Conservation (phyloP, 2,888 invertebrate species). For the Xylocampa areola region DNA sequence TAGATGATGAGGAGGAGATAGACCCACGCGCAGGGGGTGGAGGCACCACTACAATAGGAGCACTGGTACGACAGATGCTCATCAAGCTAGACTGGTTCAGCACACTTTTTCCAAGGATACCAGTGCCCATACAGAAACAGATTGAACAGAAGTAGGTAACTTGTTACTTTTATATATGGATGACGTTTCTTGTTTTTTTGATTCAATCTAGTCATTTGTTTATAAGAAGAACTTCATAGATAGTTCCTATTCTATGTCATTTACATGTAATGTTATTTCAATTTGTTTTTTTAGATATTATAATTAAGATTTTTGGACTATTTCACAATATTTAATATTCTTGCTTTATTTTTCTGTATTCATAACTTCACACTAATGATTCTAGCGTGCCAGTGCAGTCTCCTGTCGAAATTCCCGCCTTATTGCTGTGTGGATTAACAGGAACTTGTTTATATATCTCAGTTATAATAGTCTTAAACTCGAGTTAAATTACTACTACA, state of each 20-base stretch:
- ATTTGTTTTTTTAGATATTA: too few species aligned
- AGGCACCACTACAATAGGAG: constrained; percentile 97
- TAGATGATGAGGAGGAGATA: constrained; percentile 98
- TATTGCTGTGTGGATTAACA: constrained; percentile 18
- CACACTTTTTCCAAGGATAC: constrained; percentile 99
- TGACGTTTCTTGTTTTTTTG: neutral
- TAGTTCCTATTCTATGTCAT: too few species aligned
- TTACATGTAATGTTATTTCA: too few species aligned
- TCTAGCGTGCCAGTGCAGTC: constrained; percentile 36
- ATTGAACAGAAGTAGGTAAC: constrained; percentile 92
- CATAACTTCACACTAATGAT: constrained; percentile 6
- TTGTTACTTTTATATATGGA: constrained; percentile 42
- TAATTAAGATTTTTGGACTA: too few species aligned
- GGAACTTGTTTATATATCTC: constrained; percentile 16
- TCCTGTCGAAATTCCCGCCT: constrained; percentile 22
- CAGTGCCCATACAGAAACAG: constrained; percentile 98
- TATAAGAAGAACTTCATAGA: too few species aligned
- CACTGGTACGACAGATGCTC: constrained; percentile 97
- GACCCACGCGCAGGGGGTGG: constrained; percentile 99
- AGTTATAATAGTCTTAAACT: neutral
- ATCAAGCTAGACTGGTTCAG: constrained; percentile 99
- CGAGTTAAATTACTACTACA: neutral
- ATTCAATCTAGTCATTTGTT: too few species aligned
- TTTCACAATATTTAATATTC: too few species aligned
- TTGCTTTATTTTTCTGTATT: too few species aligned